These are phyloP conservation scores for Miltochrista miniata DNA, from an alignment of 2,888 invertebrate species.

Conservation along the genomic window DNA sequence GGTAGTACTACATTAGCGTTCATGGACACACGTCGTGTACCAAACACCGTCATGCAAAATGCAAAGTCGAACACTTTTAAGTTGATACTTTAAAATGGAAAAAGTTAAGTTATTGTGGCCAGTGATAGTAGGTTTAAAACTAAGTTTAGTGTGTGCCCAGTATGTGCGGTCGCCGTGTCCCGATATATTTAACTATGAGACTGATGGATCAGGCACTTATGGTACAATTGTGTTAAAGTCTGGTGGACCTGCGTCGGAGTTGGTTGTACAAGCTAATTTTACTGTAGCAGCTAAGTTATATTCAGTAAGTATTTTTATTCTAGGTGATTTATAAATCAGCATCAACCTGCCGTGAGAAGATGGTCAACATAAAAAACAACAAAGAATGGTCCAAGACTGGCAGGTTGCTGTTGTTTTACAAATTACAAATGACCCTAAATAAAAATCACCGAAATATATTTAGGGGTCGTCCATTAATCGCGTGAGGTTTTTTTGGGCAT, in stretches of 20 bases:
- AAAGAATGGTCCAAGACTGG: no score
- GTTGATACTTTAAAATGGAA: not conserved
- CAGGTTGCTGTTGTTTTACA: no score
- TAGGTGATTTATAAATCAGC: no score
- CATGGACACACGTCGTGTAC: slow-evolving; percentile 1
- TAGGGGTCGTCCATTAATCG: no score
- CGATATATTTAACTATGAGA: slow-evolving; percentile 1
- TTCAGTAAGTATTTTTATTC: slow-evolving; percentile 1
- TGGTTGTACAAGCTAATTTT: slow-evolving; percentile 1
- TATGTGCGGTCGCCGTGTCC: not conserved
- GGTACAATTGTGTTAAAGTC: not conserved
- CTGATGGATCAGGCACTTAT: not conserved
- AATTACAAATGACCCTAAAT: no score
- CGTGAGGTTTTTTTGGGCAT: no score
- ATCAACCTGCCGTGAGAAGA: no score
- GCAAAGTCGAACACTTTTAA: not conserved
- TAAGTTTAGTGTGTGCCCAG: not conserved
- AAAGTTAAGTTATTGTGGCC: not conserved
- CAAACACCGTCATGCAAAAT: not conserved
- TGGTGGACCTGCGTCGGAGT: not conserved
- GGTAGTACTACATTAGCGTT: not conserved
- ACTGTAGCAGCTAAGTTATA: not conserved
- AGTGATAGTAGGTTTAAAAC: not conserved
- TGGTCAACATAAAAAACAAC: no score
- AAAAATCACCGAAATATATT: no score